phyloP scores from a whole-genome alignment of 1,140 invertebrate genomes.

The Adoxophyes honmai region DNA sequence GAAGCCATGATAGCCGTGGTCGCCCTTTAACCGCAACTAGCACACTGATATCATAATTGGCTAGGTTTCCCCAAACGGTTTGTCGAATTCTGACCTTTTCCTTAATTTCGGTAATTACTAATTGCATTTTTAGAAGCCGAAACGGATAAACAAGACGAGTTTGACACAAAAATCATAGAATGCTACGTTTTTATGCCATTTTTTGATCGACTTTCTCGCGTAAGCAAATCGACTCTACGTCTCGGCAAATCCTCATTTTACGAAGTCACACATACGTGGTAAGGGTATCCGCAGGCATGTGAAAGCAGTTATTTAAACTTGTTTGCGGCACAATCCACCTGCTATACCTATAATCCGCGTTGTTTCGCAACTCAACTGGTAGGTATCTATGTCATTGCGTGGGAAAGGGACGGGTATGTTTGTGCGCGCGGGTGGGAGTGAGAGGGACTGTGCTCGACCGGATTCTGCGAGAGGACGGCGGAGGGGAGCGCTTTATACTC shows the following conservation, averaged over 20 bases:
- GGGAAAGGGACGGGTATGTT: slow-evolving; percentile 34
- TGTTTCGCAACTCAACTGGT: slow-evolving; percentile 71
- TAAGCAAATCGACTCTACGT: no score
- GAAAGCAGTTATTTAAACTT: slow-evolving; percentile 72
- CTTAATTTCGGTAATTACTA: no score
- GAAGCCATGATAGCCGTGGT: no score
- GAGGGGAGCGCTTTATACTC: slow-evolving; percentile 57
- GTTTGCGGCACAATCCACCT: slow-evolving; percentile 72
- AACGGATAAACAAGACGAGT: no score
- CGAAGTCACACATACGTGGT: background rate
- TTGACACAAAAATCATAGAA: no score
- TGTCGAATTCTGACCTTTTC: slow-evolving; percentile 5
- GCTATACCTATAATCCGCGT: slow-evolving; percentile 70
- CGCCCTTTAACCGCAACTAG: no score
- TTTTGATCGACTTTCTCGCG: no score
- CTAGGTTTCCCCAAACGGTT: background rate
- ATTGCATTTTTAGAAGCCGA: no score
- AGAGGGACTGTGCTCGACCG: slow-evolving; percentile 43
- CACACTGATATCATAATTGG: no score
- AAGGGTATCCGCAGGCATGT: slow-evolving; percentile 45
- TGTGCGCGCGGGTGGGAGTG: slow-evolving; percentile 23
- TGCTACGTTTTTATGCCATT: no score
- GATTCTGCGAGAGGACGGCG: slow-evolving; percentile 67
- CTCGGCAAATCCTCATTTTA: no score
- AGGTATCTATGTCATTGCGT: slow-evolving; percentile 61